A percentile compares a stretch with the other conserved stretches of the same genome.
These are phyloP conservation scores for Trichogramma evanescens DNA, from an alignment of 2,888 invertebrate genomes.

Conservation along the genomic window DNA sequence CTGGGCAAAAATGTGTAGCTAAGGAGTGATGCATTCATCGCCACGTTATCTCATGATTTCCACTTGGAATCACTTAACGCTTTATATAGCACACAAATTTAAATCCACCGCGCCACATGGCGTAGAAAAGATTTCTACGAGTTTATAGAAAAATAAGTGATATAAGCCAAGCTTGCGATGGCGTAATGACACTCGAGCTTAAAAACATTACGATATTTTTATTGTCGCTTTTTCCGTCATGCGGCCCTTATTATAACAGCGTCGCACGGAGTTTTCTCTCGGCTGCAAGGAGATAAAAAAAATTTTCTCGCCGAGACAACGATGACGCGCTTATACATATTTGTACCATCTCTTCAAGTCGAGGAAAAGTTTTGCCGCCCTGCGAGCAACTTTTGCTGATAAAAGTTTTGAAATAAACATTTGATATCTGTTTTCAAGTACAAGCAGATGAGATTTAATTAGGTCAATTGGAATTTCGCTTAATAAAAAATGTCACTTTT, in stretches of 20 bases:
- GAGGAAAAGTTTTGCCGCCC: too few relatives aligned
- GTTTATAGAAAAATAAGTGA: too few relatives aligned
- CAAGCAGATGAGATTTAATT: too few relatives aligned
- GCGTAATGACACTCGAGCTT: slow-evolving; percentile 23
- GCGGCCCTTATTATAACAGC: slow-evolving; percentile 38
- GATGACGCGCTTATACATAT: too few relatives aligned
- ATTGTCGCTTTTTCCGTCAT: background rate
- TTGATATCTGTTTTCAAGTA: too few relatives aligned
- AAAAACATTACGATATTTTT: slow-evolving; percentile 31
- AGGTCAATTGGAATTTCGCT: too few relatives aligned
- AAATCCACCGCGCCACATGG: slow-evolving; percentile 1
- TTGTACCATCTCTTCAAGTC: too few relatives aligned
- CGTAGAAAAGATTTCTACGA: slow-evolving; percentile 13
- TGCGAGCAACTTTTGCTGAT: too few relatives aligned
- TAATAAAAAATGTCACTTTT: too few relatives aligned
- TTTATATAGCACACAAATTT: background rate
- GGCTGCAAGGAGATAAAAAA: background rate
- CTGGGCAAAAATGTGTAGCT: too few relatives aligned
- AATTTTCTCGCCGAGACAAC: too few relatives aligned
- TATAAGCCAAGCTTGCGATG: background rate
- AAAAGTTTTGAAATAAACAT: too few relatives aligned
- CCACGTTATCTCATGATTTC: slow-evolving; percentile 39
- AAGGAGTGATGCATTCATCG: background rate
- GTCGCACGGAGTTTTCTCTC: slow-evolving; percentile 26
- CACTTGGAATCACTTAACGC: slow-evolving; percentile 43